Percentiles rank a stretch among this genome's conserved stretches.
phyloP scores from a whole-genome alignment of 2,888 invertebrate species.

The Agrochola macilenta region DNA sequence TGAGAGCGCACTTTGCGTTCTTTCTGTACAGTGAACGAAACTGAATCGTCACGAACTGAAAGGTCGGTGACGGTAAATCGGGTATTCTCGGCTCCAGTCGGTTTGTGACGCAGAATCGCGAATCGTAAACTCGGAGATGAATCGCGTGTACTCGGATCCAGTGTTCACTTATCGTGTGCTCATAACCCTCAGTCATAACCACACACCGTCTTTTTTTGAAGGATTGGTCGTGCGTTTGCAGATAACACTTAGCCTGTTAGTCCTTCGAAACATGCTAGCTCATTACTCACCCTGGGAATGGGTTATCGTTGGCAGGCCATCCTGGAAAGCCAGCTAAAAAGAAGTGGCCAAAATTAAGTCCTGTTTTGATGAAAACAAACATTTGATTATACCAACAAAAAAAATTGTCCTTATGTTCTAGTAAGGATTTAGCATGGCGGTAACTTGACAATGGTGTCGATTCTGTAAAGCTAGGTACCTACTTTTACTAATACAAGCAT shows the following conservation, averaged over 20 bases:
- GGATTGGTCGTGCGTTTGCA: background rate
- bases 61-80: background rate
- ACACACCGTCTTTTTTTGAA: background rate
- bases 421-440: background rate
- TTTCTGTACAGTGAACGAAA: background rate
- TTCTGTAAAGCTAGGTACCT: background rate
- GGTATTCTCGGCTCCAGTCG: too few relatives aligned
- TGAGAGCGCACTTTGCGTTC: background rate
- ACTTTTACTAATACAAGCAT: too few relatives aligned
- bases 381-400: background rate
- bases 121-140: too few relatives aligned
- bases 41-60: background rate
- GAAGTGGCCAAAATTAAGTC: conserved; percentile 37
- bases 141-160: background rate
- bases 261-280: background rate
- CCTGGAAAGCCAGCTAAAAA: conserved; percentile 54
- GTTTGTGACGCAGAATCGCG: background rate
- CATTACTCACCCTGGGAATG: conserved; percentile 44
- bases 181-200: too few relatives aligned
- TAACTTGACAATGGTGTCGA: background rate
- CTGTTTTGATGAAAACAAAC: conserved; percentile 40
- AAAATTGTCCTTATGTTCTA: background rate
- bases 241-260: background rate
- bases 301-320: conserved; percentile 23
- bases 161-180: background rate